Percentiles rank a stretch among this genome's conserved stretches.
These are phyloP conservation scores for Diarsia rubi DNA, from an alignment of 2,888 invertebrate genomes.

Conservation along the genomic window DNA sequence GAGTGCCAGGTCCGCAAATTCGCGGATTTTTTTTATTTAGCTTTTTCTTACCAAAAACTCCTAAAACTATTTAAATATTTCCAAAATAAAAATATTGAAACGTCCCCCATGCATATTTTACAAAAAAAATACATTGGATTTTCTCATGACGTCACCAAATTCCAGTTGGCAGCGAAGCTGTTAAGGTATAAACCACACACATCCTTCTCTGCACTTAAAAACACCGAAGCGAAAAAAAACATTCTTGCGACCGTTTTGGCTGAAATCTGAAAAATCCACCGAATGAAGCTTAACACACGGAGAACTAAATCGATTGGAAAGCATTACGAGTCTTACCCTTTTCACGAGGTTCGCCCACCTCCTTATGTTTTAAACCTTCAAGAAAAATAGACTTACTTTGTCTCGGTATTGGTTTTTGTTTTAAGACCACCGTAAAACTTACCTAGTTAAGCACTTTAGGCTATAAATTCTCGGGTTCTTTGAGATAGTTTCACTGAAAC, in stretches of 20 bases:
- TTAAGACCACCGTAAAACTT: conserved; percentile 51
- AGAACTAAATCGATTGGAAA: conserved; percentile 63
- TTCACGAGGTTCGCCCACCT: conserved; percentile 53
- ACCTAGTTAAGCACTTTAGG: conserved; percentile 33
- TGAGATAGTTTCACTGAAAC: conserved; percentile 16
- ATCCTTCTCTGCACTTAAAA: neutral
- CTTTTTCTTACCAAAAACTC: too few relatives aligned
- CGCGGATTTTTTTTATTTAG: too few relatives aligned
- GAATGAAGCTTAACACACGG: conserved; percentile 45
- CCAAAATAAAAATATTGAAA: too few relatives aligned
- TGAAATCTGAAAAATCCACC: conserved; percentile 27
- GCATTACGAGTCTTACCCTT: conserved; percentile 53
- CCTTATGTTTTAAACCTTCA: conserved; percentile 54
- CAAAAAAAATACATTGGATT: too few relatives aligned
- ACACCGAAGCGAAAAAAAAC: conserved; percentile 20
- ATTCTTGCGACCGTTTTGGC: conserved; percentile 10
- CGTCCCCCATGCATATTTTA: too few relatives aligned
- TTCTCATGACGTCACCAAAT: too few relatives aligned
- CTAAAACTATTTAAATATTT: too few relatives aligned
- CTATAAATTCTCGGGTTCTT: conserved; percentile 32
- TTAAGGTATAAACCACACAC: neutral
- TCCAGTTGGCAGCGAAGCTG: too few relatives aligned
- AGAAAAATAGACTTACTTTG: conserved; percentile 56
- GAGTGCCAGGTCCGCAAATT: too few relatives aligned
- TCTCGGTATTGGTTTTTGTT: conserved; percentile 50